A percentile compares a stretch with the other conserved stretches of the same genome.
Evolutionary conservation across 2,113 vertebrate genomes (phyloP).

Genomic region (Burhinus oedicnemus): DNA sequence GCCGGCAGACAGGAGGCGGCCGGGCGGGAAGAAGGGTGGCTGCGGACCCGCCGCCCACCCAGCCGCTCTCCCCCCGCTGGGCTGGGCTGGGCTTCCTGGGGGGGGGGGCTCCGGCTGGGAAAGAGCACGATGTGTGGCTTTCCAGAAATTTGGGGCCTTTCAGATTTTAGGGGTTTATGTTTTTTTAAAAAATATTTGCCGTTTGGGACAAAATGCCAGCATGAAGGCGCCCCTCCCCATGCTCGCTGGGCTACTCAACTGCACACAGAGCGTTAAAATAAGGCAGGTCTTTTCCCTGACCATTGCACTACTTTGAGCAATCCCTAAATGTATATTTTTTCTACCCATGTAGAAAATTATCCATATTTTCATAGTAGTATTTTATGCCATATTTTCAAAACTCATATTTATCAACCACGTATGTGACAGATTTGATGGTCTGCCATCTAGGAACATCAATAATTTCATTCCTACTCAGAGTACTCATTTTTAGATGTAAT

Average conservation of each 20-base stretch:
- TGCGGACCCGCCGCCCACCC: neutral
- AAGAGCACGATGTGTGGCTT: rapidly evolving
- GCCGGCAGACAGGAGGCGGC: neutral
- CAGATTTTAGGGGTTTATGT: neutral
- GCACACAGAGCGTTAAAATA: rapidly evolving
- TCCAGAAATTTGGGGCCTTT: neutral
- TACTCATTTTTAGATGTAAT: neutral
- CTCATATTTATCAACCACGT: neutral
- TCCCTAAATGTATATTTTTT: neutral
- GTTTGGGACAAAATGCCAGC: neutral
- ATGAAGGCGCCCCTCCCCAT: neutral
- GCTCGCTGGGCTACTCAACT: rapidly evolving
- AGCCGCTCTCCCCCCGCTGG: neutral
- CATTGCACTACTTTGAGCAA: neutral
- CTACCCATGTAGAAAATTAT: neutral
- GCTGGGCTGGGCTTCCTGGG: neutral
- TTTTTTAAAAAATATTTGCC: neutral
- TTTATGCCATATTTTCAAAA: neutral
- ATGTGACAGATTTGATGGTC: too few relatives aligned
- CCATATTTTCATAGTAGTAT: neutral
- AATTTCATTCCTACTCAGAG: neutral
- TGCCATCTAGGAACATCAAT: neutral
- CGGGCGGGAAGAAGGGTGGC: neutral
- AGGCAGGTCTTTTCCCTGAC: neutral
- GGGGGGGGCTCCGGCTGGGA: neutral